A percentile compares a stretch with the other conserved stretches of the same genome.
These are phyloP conservation scores for Lontra canadensis DNA, from an alignment of 2,113 vertebrate species.

Conservation along the genomic window DNA sequence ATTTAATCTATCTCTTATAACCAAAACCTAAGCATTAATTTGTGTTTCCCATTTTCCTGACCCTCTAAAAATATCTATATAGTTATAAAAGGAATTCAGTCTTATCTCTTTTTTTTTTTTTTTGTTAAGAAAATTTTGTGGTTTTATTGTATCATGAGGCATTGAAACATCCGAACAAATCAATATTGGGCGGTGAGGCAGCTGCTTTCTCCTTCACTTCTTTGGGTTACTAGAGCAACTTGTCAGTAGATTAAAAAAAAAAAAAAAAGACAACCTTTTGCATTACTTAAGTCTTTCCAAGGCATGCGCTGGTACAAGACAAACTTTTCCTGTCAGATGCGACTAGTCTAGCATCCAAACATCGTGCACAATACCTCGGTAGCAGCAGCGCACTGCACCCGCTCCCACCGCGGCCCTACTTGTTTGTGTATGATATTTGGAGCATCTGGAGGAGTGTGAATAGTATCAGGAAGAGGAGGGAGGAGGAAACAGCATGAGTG, in stretches of 20 bases:
- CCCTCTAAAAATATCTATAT: neutral
- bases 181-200: slow-evolving; percentile 84
- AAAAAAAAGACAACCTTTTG: slow-evolving; percentile 83
- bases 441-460: slow-evolving; percentile 89
- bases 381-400: slow-evolving; percentile 84
- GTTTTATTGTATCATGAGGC: slow-evolving; percentile 97
- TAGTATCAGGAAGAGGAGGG: slow-evolving; percentile 83
- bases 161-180: slow-evolving; percentile 91
- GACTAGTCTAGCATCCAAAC: slow-evolving; percentile 91
- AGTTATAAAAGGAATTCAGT: neutral
- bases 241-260: slow-evolving; percentile 87
- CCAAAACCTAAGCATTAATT: neutral
- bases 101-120: too few relatives aligned
- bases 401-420: slow-evolving; percentile 76
- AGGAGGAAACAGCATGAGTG: slow-evolving; percentile 78
- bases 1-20: neutral
- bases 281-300: slow-evolving; percentile 86
- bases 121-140: slow-evolving; percentile 96
- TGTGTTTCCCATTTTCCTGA: neutral
- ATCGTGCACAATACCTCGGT: slow-evolving; percentile 93
- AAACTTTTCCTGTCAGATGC: slow-evolving; percentile 90
- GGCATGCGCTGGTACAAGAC: slow-evolving; percentile 90
- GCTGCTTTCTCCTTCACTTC: slow-evolving; percentile 87
- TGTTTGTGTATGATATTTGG: slow-evolving; percentile 94
- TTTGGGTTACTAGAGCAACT: slow-evolving; percentile 94